These are phyloP conservation scores for Epinotia demarniana DNA, from an alignment of 2,888 invertebrate genomes.

Conservation along the genomic window DNA sequence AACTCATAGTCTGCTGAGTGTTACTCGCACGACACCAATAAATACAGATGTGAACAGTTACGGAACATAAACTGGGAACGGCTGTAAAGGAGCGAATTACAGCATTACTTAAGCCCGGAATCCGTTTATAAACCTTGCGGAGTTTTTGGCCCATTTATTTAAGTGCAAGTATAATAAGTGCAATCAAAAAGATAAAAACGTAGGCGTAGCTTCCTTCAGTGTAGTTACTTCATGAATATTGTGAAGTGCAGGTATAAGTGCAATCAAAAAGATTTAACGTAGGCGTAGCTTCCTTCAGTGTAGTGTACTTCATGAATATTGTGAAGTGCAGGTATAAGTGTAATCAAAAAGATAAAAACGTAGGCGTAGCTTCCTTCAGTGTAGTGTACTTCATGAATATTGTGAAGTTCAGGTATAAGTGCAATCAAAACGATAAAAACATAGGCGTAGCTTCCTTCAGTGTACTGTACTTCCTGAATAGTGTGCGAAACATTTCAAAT, in stretches of 20 bases:
- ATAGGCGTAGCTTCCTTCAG: neutral
- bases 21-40: slow-evolving; percentile 10
- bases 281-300: neutral
- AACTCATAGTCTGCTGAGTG: neutral
- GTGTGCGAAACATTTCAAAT: neutral
- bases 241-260: neutral
- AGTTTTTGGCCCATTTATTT: neutral
- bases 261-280: neutral
- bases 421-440: neutral
- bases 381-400: too few relatives aligned
- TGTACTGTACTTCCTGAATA: neutral
- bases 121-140: neutral
- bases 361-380: neutral
- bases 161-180: neutral
- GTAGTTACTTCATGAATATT: too few relatives aligned
- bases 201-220: neutral
- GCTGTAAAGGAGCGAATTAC: slow-evolving; percentile 2
- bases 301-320: too few relatives aligned
- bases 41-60: slow-evolving; percentile 4
- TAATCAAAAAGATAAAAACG: neutral
- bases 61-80: neutral
- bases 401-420: neutral
- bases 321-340: neutral
- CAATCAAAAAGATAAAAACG: neutral
- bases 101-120: neutral